Conservation (phyloP, 2,888 invertebrate genomes). For the Eupeodes latifasciatus region DNA sequence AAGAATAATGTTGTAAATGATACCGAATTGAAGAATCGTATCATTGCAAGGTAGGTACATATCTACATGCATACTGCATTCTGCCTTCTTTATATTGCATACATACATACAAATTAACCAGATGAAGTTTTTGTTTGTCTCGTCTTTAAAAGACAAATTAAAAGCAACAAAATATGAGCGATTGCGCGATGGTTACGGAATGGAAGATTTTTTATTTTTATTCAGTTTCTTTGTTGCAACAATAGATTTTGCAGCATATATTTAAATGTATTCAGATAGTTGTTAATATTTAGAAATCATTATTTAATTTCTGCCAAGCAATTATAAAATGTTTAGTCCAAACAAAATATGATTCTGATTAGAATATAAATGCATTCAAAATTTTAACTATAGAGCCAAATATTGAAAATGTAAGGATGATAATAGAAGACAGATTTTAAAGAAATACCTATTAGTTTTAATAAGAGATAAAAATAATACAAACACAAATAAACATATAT, state of each 20-base stretch:
- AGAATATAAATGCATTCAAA: too few relatives aligned
- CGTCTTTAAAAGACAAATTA: not conserved
- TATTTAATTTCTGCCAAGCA: too few relatives aligned
- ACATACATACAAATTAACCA: not conserved
- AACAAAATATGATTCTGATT: too few relatives aligned
- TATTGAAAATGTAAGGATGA: too few relatives aligned
- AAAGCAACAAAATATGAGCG: conserved; percentile 12
- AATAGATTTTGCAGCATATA: not conserved
- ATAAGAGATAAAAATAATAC: too few relatives aligned
- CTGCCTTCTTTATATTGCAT: not conserved
- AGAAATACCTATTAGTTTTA: too few relatives aligned
- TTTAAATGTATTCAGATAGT: not conserved
- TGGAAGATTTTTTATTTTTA: not conserved
- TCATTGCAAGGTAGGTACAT: conserved; percentile 88
- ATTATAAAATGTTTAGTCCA: too few relatives aligned
- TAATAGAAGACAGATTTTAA: too few relatives aligned
- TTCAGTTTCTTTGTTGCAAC: not conserved
- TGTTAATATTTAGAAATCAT: not conserved
- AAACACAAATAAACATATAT: too few relatives aligned
- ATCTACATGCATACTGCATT: too few relatives aligned
- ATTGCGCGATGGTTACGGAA: conserved; percentile 1
- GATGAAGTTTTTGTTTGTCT: not conserved
- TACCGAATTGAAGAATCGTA: conserved; percentile 92
- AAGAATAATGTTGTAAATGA: conserved; percentile 89
- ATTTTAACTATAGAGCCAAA: too few relatives aligned